A percentile compares a stretch with the other conserved stretches of the same genome.
These are phyloP conservation scores for Drosophila trapezifrons DNA, from an alignment of 1,140 invertebrate genomes.

Conservation along the genomic window DNA sequence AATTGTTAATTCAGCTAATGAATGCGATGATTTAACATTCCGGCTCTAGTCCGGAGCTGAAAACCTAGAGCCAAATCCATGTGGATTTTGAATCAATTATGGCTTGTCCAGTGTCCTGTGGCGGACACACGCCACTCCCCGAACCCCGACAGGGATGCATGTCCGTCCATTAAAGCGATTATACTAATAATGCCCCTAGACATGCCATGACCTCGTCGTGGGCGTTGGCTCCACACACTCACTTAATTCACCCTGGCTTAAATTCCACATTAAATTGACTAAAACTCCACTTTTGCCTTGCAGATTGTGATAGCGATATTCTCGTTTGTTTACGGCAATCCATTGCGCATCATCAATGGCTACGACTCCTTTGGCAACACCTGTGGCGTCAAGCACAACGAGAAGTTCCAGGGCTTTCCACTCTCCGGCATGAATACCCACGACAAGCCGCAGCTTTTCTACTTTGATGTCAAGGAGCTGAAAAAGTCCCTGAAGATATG, in stretches of 20 bases:
- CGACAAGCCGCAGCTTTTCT: slow-evolving; percentile 93
- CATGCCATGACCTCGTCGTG: slow-evolving; percentile 52
- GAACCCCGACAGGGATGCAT: slow-evolving; percentile 17
- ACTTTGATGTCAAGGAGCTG: slow-evolving; percentile 91
- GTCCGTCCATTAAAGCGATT: slow-evolving; percentile 32
- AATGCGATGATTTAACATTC: slow-evolving; percentile 48
- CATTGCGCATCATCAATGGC: slow-evolving; percentile 93
- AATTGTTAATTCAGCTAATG: slow-evolving; percentile 62
- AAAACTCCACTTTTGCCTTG: slow-evolving; percentile 21
- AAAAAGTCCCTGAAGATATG: slow-evolving; percentile 93
- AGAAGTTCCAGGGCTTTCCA: slow-evolving; percentile 89
- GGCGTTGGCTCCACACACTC: slow-evolving; percentile 48
- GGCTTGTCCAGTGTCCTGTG: slow-evolving; percentile 19
- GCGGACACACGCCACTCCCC: slow-evolving; percentile 27
- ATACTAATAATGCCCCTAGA: slow-evolving; percentile 26
- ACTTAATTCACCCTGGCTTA: slow-evolving; percentile 19
- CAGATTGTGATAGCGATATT: slow-evolving; percentile 93
- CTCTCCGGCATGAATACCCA: slow-evolving; percentile 92
- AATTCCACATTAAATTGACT: slow-evolving; percentile 21
- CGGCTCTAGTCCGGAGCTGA: slow-evolving; percentile 1
- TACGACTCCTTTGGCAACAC: slow-evolving; percentile 98
- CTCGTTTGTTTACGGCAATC: slow-evolving; percentile 95
- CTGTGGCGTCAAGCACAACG: slow-evolving; percentile 93
- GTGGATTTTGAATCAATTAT: slow-evolving; percentile 30
- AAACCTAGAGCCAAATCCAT: slow-evolving; percentile 9